Evolutionary conservation across 2,888 invertebrate species (phyloP).

Genomic region (Barypeithes pellucidus): DNA sequence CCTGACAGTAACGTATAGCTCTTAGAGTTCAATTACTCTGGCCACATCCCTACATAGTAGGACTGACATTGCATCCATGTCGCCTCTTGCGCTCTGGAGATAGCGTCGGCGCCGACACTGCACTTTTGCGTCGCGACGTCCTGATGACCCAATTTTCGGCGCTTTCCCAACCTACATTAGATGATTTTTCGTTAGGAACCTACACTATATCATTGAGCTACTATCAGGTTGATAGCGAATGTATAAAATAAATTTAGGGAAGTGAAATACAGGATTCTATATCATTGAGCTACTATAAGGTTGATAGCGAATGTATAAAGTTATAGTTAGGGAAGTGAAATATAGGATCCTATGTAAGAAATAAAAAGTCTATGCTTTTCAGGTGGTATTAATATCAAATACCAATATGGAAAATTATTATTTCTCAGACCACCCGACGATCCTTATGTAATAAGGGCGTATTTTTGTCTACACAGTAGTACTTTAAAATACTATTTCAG

Average conservation of each 20-base stretch:
- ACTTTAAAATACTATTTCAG: too few relatives aligned
- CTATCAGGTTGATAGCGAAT: slow-evolving; percentile 4
- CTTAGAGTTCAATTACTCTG: not conserved
- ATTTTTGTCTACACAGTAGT: too few relatives aligned
- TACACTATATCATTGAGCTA: slow-evolving; percentile 19
- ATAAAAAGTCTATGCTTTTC: too few relatives aligned
- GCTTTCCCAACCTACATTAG: slow-evolving; percentile 36
- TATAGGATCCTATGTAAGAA: too few relatives aligned
- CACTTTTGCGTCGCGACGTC: slow-evolving; percentile 45
- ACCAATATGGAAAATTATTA: too few relatives aligned
- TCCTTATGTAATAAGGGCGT: too few relatives aligned
- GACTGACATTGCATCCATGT: slow-evolving; percentile 4
- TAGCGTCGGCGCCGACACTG: slow-evolving; percentile 38
- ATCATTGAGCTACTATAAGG: too few relatives aligned
- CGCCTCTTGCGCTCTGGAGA: slow-evolving; percentile 9
- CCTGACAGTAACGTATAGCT: not conserved
- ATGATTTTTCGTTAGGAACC: slow-evolving; percentile 25
- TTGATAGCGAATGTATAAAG: not conserved
- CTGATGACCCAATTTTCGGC: slow-evolving; percentile 38
- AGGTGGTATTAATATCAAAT: too few relatives aligned
- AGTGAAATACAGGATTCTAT: too few relatives aligned
- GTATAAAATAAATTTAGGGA: too few relatives aligned
- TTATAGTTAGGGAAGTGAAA: too few relatives aligned
- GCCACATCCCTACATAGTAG: slow-evolving; percentile 14
- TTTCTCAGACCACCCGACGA: too few relatives aligned